Base-by-base conservation (phyloP, 2,797 vertebrate genomes). In the Sebastes minor region DNA sequence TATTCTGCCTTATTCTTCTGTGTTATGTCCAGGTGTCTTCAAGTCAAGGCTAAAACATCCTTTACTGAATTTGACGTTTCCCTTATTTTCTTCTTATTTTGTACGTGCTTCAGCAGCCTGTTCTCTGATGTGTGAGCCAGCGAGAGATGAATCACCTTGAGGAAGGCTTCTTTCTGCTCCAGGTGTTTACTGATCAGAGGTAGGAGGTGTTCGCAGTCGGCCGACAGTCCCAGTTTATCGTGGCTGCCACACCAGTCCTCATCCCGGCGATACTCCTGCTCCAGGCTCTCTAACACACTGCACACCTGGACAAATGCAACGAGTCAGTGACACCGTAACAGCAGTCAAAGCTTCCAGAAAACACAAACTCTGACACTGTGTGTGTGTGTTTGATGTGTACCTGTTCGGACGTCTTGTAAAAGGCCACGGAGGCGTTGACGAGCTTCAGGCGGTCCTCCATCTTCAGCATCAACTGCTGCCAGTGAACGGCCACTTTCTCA, bases 371-470 rank as follows among this genome's bases (percentile, higher is more conserved):
- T 27, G 25, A 10, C 1, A 3, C 5, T 22, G 33, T 42, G 30
- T 18, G 57, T 57, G 61, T 30, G 66, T 35, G 35, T 35, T 6
- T 42, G 52, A 25, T 6, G 2, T 88, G 92, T 73, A 99, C 98
- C 97, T 99, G 98, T 85, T 99, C 98, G 4, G 98, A 99, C 2
- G 98, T 99, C 95, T 99, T 99, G 89, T 99, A 99, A 90, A 99
- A 99, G 82, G 98, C 98, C 82, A 99, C 98, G 0, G 98, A 99
- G 11, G 98, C 98, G 0, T 99, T 99, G 86, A 99, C 98, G 20
- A 99, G 96, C 89, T 99, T 99, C 33, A 99, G 96, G 4, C 98
- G 95, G 91, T 99, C 98, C 82, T 99, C 98, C 98, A 99, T 99
- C 95, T 99, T 99, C 82, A 99, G 93, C 98, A 99, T 99, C 84